These are phyloP conservation scores for Pseudolycoriella hygida DNA, from an alignment of 2,888 invertebrate genomes.

Conservation along the genomic window DNA sequence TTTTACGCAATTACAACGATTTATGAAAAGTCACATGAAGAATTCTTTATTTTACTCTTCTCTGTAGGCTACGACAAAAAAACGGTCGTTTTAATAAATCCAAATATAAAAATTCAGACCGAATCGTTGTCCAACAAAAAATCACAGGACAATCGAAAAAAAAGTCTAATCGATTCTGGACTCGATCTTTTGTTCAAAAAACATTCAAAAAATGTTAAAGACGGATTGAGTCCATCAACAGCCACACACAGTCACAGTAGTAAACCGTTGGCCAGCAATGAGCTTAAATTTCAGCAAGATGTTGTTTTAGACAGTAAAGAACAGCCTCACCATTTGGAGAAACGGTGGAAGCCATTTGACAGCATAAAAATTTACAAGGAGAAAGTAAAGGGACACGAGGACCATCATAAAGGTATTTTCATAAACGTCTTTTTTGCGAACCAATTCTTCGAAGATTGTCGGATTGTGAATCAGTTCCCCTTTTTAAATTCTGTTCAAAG, in stretches of 20 bases:
- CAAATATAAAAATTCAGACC: slow-evolving; percentile 14
- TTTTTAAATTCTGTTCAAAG: too few relatives aligned
- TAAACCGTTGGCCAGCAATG: not conserved
- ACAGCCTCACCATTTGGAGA: slow-evolving; percentile 7
- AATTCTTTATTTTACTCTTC: slow-evolving; percentile 2
- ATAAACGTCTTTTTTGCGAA: not conserved
- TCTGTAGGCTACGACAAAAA: slow-evolving; percentile 12
- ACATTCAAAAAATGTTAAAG: slow-evolving; percentile 11
- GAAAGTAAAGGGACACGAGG: slow-evolving; percentile 7
- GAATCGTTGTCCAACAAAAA: slow-evolving; percentile 9
- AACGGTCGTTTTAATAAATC: slow-evolving; percentile 13
- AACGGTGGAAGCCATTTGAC: slow-evolving; percentile 14
- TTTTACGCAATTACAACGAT: too few relatives aligned
- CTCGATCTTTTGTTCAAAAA: slow-evolving; percentile 14
- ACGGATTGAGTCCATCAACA: slow-evolving; percentile 5
- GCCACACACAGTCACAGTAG: not conserved
- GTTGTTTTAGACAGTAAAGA: not conserved
- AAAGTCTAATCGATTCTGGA: slow-evolving; percentile 14
- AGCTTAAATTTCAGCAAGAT: not conserved
- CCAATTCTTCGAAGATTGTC: not conserved
- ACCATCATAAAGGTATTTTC: not conserved
- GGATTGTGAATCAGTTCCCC: too few relatives aligned
- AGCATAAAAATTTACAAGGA: slow-evolving; percentile 14
- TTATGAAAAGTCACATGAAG: too few relatives aligned
- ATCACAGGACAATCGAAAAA: slow-evolving; percentile 10